Evolutionary conservation across 2,888 invertebrate species (phyloP), one percentile per base, ranked within the genome.

Genomic region (Chalcis sispes): DNA sequence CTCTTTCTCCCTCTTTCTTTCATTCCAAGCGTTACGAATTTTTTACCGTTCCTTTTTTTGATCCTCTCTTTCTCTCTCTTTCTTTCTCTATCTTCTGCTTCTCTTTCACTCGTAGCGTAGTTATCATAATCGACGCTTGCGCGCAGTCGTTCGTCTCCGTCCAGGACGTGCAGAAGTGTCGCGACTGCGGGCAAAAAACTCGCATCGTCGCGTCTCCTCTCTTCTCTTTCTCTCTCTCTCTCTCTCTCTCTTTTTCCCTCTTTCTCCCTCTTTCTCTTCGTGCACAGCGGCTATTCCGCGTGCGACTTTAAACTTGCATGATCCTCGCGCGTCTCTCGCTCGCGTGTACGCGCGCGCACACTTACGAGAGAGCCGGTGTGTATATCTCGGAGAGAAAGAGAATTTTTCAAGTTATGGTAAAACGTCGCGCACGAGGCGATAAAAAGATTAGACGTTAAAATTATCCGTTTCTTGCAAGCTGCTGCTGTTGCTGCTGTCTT

Each of bases 111-210:
- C 18, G 20, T 15, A 15, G 54, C 56, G 46, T 72, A 61, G 74
- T 72, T 77, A 74, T 77, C 74, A 77, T 72, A 75, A 74, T 77
- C 77, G 72, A 74, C 67, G 71, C 62, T 48, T 13, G 54, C 7
- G 32, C 7, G 61, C 70, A 73, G 48, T 67, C 75, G 77, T 79
- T 65, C 70, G 69, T 78, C 71, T 71, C 67, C 13, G n/a, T n/a
- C n/a, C n/a, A n/a, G n/a, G n/a, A n/a, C 72, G 77, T 52, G 42
- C 52, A 65, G 50, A 64, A 72, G 74, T 72, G 80, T 80, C 79
- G 75, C 78, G 79, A 75, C 72, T 59, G 42, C 62, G 52, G 61
- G 81, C 80, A 87, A 87, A 87, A 42, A 86, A 85, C 81, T 81
- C 80, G 75, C 75, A 54, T 56, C 20, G 54, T n/a, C n/a, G n/a